phyloP scores from a whole-genome alignment of 2,113 vertebrate species.

The Gila orcuttii region DNA sequence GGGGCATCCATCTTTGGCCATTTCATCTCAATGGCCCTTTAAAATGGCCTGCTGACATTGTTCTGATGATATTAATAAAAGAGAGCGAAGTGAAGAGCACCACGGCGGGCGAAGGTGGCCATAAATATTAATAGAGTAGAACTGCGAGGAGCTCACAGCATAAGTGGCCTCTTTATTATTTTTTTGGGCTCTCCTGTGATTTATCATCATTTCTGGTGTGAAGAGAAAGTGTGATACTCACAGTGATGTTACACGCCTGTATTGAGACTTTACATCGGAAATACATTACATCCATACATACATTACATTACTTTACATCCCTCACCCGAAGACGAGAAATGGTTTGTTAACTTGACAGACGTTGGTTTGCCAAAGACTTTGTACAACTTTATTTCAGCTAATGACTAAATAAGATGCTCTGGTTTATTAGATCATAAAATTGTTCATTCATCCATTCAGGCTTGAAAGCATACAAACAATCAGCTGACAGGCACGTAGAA shows the following conservation, averaged over 20 bases:
- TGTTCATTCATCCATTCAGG: constrained; percentile 29
- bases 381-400: constrained; percentile 9
- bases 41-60: constrained; percentile 70
- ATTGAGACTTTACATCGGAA: not conserved
- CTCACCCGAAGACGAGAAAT: not conserved
- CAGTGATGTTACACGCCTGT: not conserved
- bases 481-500: not conserved
- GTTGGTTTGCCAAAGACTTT: not conserved
- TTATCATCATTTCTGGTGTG: constrained; percentile 39
- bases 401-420: not conserved
- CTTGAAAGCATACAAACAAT: not conserved
- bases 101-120: constrained; percentile 63
- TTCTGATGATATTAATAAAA: constrained; percentile 77
- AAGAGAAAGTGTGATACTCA: not conserved
- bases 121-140: constrained; percentile 73
- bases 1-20: constrained; percentile 44
- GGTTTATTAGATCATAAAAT: constrained; percentile 14
- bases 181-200: constrained; percentile 14
- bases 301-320: too few species aligned
- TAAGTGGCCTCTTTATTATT: constrained; percentile 42
- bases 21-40: constrained; percentile 62
- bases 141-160: constrained; percentile 33
- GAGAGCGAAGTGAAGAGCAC: constrained; percentile 62
- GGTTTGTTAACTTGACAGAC: not conserved
- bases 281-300: too few species aligned